phyloP scores from a whole-genome alignment of 2,113 vertebrate genomes.

The Hippocampus zosterae region DNA sequence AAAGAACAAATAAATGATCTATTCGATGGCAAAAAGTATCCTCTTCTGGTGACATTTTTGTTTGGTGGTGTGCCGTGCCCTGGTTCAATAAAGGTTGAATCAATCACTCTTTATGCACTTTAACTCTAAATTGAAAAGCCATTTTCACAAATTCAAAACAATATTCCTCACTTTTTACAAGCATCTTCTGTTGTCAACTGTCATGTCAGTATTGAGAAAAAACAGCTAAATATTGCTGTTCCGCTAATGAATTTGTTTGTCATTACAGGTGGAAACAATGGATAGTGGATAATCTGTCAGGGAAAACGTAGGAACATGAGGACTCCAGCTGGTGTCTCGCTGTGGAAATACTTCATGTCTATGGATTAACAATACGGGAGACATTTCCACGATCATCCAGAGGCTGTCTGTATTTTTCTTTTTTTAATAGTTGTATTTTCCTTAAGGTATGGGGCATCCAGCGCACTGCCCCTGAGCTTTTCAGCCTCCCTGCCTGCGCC shows the following conservation, averaged over 20 bases:
- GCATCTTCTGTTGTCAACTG: background rate
- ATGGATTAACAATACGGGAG: conserved; percentile 45
- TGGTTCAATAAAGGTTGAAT: too few relatives aligned
- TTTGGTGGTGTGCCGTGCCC: too few relatives aligned
- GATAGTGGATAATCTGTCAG: conserved; percentile 14
- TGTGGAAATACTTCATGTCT: conserved; percentile 39
- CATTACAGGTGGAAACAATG: conserved; percentile 18
- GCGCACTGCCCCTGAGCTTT: conserved; percentile 33
- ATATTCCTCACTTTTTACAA: background rate
- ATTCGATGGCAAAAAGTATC: too few relatives aligned
- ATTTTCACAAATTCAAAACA: background rate
- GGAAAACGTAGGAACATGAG: conserved; percentile 12
- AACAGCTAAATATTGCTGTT: background rate
- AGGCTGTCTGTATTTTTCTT: background rate
- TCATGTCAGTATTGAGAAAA: background rate
- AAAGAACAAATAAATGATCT: too few relatives aligned
- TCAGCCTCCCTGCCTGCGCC: conserved; percentile 25
- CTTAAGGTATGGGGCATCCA: conserved; percentile 27
- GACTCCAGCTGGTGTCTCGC: conserved; percentile 15
- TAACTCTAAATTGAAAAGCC: background rate
- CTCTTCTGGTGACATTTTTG: too few relatives aligned
- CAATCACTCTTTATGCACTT: background rate
- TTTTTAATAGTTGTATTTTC: background rate
- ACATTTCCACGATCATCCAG: conserved; percentile 7
- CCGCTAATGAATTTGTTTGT: conserved; percentile 31